phyloP scores from a whole-genome alignment of 2,888 invertebrate genomes.

The Ceramica pisi region DNA sequence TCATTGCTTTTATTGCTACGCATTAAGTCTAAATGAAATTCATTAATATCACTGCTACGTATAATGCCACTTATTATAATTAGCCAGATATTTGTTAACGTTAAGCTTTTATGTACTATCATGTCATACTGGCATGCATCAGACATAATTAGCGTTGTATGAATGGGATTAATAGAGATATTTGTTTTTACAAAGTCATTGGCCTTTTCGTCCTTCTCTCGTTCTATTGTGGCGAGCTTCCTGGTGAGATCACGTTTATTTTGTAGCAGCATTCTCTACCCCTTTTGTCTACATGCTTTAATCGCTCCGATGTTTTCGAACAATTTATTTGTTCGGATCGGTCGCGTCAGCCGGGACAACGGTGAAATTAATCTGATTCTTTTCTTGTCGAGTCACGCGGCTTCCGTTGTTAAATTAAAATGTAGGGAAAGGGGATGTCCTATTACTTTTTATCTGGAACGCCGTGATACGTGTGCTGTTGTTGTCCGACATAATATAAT shows the following conservation, averaged over 20 bases:
- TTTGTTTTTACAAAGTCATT: conserved; percentile 80
- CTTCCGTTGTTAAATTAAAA: conserved; percentile 89
- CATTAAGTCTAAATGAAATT: conserved; percentile 67
- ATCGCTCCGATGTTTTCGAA: conserved; percentile 75
- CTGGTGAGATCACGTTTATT: conserved; percentile 86
- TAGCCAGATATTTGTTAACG: conserved; percentile 17
- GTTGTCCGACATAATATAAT: conserved; percentile 68
- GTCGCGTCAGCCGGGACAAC: conserved; percentile 73
- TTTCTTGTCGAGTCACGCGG: conserved; percentile 87
- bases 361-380: conserved; percentile 85
- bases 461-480: conserved; percentile 70
- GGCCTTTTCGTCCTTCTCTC: conserved; percentile 77
- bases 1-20: conserved; percentile 73
- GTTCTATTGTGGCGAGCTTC: conserved; percentile 80
- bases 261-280: conserved; percentile 69
- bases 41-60: conserved; percentile 59
- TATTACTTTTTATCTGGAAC: conserved; percentile 76
- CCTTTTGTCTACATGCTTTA: conserved; percentile 79
- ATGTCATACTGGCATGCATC: conserved; percentile 28
- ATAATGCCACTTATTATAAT: conserved; percentile 17
- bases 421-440: conserved; percentile 81
- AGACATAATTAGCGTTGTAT: conserved; percentile 43
- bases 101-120: conserved; percentile 19
- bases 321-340: conserved; percentile 81
- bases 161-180: conserved; percentile 63